Evolutionary conservation across 2,113 vertebrate species (phyloP), one percentile per base, ranked within the genome.

Genomic region (Labrus mixtus): DNA sequence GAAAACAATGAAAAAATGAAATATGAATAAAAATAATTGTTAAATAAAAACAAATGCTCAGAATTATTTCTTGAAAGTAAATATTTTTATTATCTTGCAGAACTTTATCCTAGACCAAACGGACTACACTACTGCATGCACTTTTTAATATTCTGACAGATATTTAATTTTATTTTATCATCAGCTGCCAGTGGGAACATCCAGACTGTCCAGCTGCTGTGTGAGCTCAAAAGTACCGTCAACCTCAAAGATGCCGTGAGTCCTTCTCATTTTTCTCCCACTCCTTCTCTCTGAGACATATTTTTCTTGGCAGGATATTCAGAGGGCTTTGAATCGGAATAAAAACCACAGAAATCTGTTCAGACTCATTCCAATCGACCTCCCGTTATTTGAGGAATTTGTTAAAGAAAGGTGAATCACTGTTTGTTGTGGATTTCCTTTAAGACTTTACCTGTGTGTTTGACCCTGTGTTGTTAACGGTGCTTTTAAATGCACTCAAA

Each of bases 191-290:
- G 92, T 61, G 97, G 97, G 73, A 96, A 93, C 86, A 83, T 95
- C 80, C 95, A 91, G 57, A 92, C 91, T 39, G 94, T 96, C 84
- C 96, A 96, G 16, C 91, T 96, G 72, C 93, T 99, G 33, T 98
- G 96, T 56, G 97, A 98, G 77, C 91, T 96, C 73, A 97, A 94
- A 85, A 95, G 95, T 90, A 92, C 95, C 10, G 23, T 96, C 73
- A 97, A 97, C 68, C 43, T 96, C 62, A 97, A 95, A 91, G 98
- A 99, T 86, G 76, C 76, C 92, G 98, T 99, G 94, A 0, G 97
- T 97, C 86, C 55, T 83, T 71, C 50, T 12, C 53, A 65, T 57
- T 56, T 68, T 43, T 48, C 51, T 55, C 46, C 43, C 37, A 41
- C 66, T 61, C 54, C 50, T 23, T 77, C 37, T 51, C 12, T 9